Evolutionary conservation across 2,888 invertebrate genomes (phyloP).

Genomic region (Heliconius ismenius): DNA sequence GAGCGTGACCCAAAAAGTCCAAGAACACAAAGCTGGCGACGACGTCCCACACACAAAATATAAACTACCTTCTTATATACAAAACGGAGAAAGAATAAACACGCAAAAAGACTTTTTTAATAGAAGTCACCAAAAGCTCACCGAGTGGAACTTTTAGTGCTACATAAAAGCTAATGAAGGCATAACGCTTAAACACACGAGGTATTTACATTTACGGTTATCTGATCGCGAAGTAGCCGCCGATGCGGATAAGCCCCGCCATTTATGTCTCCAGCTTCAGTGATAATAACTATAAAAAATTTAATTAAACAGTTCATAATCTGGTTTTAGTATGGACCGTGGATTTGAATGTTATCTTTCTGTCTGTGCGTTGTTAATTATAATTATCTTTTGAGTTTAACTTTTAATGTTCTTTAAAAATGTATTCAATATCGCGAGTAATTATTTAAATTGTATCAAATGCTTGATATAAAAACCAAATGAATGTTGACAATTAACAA

Average conservation of each 20-base stretch:
- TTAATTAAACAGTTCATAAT: constrained; percentile 6
- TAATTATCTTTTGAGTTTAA: neutral
- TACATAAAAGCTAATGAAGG: constrained; percentile 19
- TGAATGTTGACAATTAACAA: neutral
- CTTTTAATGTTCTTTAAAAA: neutral
- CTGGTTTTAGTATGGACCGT: constrained; percentile 7
- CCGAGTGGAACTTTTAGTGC: neutral
- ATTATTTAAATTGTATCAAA: neutral
- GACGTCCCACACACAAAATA: neutral
- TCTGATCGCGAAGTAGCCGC: constrained; percentile 15
- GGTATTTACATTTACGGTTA: constrained; percentile 25
- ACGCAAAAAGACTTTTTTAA: neutral
- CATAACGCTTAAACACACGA: constrained; percentile 12
- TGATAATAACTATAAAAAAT: constrained; percentile 14
- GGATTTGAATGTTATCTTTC: constrained; percentile 16
- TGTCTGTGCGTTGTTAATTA: neutral
- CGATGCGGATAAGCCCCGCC: constrained; percentile 9
- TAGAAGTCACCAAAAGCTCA: constrained; percentile 11
- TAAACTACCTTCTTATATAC: neutral
- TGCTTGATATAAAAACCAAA: neutral
- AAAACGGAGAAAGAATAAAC: neutral
- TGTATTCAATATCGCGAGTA: neutral
- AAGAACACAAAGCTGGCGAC: no score
- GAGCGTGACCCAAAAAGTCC: no score
- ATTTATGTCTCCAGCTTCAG: constrained; percentile 4